Percentiles rank a stretch among this genome's conserved stretches.
Conservation (phyloP, 1,140 invertebrate species). For the Luehdorfia chinensis region DNA sequence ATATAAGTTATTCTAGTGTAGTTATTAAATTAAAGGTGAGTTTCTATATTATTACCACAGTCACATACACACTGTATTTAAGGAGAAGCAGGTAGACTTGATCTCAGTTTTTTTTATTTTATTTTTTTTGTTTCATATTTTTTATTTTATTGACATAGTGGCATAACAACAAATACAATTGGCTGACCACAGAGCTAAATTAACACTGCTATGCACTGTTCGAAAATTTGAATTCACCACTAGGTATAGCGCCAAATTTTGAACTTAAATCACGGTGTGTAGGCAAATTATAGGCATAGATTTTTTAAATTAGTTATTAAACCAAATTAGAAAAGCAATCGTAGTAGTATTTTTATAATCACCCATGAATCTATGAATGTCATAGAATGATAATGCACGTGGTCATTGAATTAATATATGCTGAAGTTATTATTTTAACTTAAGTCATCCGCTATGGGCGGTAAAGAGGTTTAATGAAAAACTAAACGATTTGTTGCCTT, state of each 20-base stretch:
- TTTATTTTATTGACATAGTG: constrained; percentile 64
- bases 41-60: neutral
- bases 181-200: constrained; percentile 38
- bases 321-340: neutral
- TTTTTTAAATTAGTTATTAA: too few species aligned
- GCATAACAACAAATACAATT: constrained; percentile 55
- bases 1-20: too few species aligned
- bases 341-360: neutral
- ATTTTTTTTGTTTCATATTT: constrained; percentile 27
- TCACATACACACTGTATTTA: constrained; percentile 13
- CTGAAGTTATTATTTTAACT: neutral
- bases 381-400: constrained; percentile 4
- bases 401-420: neutral
- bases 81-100: constrained; percentile 23
- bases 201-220: constrained; percentile 41
- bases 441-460: too few species aligned
- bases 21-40: too few species aligned
- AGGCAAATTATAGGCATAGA: neutral
- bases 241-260: constrained; percentile 16
- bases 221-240: constrained; percentile 20
- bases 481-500: too few species aligned
- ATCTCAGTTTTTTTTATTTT: constrained; percentile 21
- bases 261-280: neutral
- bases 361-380: neutral
- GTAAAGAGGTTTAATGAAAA: too few species aligned